Evolutionary conservation across 1,140 invertebrate species (phyloP), one percentile per base, ranked within the genome.

Genomic region (Whitmania pigra): DNA sequence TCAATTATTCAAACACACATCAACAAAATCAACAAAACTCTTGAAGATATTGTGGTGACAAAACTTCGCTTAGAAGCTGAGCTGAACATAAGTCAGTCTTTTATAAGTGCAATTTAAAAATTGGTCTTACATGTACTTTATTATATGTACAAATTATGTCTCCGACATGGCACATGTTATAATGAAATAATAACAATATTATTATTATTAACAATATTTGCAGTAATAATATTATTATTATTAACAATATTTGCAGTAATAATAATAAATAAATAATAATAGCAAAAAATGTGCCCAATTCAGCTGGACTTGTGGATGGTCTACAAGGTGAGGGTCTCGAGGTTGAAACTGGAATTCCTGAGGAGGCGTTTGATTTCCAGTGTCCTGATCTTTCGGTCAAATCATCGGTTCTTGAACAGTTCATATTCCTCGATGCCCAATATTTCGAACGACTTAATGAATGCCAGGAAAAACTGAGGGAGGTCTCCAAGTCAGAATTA

Each of bases 281-380:
- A n/a, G 11, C 57, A 29, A 25, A 17, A 36, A 36, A 72, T 73
- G 11, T 17, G 1, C 29, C 31, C 11, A 29, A 25, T 54, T 70
- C 29, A 71, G 74, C 20, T n/a, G 53, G 70, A 15, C 22, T 71
- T 25, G 53, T 29, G 43, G 49, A 29, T 57, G 31, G 54, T 63
- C 43, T 29, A 49, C 60, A 27, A 55, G 31, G 13, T 72, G 69
- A 71, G 36, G 74, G 73, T 5, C 36, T 70, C 18, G 66, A 76
- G 18, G 75, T 80, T 66, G 73, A 75, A 29, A 73, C 75, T 18
- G 81, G 81, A 11, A 81, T 82, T 68, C 80, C 80, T 7, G 76
- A 78, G 31, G 79, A 80, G 73, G 80, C 79, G n/a, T 77, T 78
- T 73, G 77, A 80, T 20, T 74, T 80, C n/a, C 76, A 79, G 49